These are phyloP conservation scores for Lindbergichthys nudifrons DNA, from an alignment of 2,797 vertebrate species.

Conservation along the genomic window DNA sequence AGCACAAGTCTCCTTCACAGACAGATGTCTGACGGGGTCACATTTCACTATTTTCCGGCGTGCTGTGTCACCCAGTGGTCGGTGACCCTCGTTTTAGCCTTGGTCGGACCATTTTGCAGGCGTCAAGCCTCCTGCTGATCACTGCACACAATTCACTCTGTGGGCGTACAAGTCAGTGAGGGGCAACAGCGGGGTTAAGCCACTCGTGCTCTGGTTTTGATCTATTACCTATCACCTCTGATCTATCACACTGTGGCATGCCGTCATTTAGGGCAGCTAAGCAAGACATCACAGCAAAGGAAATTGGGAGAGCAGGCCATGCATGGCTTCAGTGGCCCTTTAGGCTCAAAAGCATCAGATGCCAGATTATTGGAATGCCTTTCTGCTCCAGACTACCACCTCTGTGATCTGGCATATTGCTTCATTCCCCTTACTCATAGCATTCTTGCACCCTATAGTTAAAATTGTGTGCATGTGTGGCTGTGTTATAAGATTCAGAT, in stretches of 20 bases:
- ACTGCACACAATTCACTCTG: constrained; percentile 63
- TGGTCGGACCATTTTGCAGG: constrained; percentile 50
- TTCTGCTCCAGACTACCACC: constrained; percentile 24
- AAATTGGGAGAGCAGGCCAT: constrained; percentile 33
- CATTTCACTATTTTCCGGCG: constrained; percentile 69
- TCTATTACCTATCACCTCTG: constrained; percentile 78
- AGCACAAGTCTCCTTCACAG: constrained; percentile 44
- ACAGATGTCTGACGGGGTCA: constrained; percentile 74
- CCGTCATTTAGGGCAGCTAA: constrained; percentile 65
- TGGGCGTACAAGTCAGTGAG: constrained; percentile 53
- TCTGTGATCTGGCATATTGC: constrained; percentile 43
- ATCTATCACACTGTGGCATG: constrained; percentile 59
- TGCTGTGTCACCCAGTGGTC: constrained; percentile 68
- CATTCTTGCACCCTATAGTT: constrained; percentile 22
- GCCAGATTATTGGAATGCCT: constrained; percentile 20
- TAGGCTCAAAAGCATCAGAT: constrained; percentile 10
- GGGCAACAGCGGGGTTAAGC: constrained; percentile 65
- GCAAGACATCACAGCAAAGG: constrained; percentile 71
- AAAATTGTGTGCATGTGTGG: constrained; percentile 41
- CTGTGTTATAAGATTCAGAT: constrained; percentile 73
- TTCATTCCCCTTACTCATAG: constrained; percentile 37
- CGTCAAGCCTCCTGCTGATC: constrained; percentile 64
- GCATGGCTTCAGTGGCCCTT: constrained; percentile 32
- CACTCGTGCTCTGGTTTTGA: constrained; percentile 75
- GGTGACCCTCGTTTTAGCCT: constrained; percentile 69